Percentiles rank a stretch among this genome's conserved stretches.
Evolutionary conservation across 2,113 vertebrate genomes (phyloP).

Genomic region (Nesoenas mayeri): DNA sequence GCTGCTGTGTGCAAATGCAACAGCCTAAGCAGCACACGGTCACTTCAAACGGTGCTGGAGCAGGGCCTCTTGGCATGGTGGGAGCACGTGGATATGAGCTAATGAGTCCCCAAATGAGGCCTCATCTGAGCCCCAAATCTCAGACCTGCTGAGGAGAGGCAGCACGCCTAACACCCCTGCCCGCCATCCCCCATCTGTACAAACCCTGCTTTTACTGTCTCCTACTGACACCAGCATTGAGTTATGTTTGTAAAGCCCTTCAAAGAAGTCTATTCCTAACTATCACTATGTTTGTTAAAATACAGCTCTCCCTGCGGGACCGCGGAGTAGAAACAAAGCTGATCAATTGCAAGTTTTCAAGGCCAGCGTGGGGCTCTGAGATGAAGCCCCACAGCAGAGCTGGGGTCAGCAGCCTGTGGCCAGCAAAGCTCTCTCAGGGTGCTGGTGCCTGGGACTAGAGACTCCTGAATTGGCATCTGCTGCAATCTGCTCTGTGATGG

Average conservation of each 20-base stretch:
- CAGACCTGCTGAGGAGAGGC: neutral
- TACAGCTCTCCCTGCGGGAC: neutral
- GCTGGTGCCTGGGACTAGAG: neutral
- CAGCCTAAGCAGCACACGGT: fast-evolving
- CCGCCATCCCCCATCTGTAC: constrained; percentile 26
- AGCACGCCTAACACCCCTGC: neutral
- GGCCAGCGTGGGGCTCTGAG: neutral
- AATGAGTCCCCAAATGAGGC: fast-evolving
- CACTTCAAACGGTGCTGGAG: fast-evolving
- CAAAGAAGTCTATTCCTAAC: constrained; percentile 30
- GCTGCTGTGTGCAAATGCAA: neutral
- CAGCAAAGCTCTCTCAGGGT: neutral
- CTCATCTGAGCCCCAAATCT: neutral
- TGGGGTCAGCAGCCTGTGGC: neutral
- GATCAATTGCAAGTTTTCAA: neutral
- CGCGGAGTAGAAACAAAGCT: neutral
- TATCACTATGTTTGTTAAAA: constrained; percentile 4
- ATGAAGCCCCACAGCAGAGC: neutral
- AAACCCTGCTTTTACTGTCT: neutral
- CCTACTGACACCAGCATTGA: constrained; percentile 2
- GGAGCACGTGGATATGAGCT: neutral
- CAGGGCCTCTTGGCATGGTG: fast-evolving
- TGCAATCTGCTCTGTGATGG: neutral
- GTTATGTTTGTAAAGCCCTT: constrained; percentile 43
- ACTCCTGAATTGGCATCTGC: neutral